Evolutionary conservation across 1,140 invertebrate genomes (phyloP).

Genomic region (Drosophila kurseongensis): DNA sequence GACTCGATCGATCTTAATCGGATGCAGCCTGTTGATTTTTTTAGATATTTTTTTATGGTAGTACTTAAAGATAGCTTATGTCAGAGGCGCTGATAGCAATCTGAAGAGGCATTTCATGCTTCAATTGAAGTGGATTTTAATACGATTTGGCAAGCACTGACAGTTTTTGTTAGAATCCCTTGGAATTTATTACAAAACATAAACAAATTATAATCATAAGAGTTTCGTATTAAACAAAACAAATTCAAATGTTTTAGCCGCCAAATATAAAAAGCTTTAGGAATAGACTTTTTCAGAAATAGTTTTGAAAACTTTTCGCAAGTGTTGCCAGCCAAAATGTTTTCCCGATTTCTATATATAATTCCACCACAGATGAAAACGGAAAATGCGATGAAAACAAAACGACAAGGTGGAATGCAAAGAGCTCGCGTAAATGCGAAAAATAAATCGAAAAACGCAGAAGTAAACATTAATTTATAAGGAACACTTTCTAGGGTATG

Average conservation of each 20-base stretch:
- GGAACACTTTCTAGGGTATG: constrained; percentile 7
- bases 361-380: constrained; percentile 26
- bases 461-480: constrained; percentile 43
- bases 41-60: constrained; percentile 46
- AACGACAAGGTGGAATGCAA: constrained; percentile 49
- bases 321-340: constrained; percentile 54
- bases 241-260: constrained; percentile 32
- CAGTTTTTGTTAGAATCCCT: constrained; percentile 15
- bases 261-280: constrained; percentile 43
- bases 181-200: constrained; percentile 46
- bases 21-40: constrained; percentile 46
- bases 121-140: constrained; percentile 56
- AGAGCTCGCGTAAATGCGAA: constrained; percentile 38
- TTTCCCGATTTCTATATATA: constrained; percentile 24
- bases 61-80: constrained; percentile 48
- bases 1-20: constrained; percentile 30
- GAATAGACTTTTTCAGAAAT: constrained; percentile 35
- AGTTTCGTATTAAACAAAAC: constrained; percentile 1
- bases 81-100: constrained; percentile 56
- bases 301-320: constrained; percentile 42
- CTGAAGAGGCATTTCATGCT: constrained; percentile 42
- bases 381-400: constrained; percentile 76
- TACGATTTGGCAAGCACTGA: constrained; percentile 57
- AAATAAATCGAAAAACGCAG: constrained; percentile 18
- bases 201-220: not conserved